Evolutionary conservation across 2,113 vertebrate species (phyloP).

Genomic region (Bolborhynchus lineola): DNA sequence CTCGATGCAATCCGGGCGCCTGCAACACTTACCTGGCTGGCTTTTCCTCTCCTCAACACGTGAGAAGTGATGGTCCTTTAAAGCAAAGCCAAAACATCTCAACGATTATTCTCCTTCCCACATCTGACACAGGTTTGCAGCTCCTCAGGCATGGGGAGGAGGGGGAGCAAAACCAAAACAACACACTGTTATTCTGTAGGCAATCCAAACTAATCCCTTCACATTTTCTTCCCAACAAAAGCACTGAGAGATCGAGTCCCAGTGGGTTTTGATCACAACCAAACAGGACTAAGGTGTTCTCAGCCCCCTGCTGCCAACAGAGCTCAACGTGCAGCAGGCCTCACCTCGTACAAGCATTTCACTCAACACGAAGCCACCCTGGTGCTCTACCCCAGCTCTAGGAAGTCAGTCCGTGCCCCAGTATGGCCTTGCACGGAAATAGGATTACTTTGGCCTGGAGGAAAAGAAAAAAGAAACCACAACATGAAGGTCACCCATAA

Average conservation of each 20-base stretch:
- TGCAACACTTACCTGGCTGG: slow-evolving; percentile 34
- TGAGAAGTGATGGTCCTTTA: not conserved
- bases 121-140: slow-evolving; percentile 26
- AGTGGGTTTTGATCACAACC: not conserved
- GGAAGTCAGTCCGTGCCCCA: not conserved
- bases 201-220: not conserved
- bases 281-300: not conserved
- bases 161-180: not conserved
- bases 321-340: slow-evolving; percentile 26
- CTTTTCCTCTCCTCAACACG: not conserved
- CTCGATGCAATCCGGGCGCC: not conserved
- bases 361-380: not conserved
- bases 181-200: not conserved
- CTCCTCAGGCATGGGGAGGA: slow-evolving; percentile 27
- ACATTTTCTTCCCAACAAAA: not conserved
- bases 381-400: slow-evolving; percentile 25
- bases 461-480: slow-evolving; percentile 57
- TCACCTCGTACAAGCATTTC: not conserved
- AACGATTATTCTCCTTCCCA: slow-evolving; percentile 2
- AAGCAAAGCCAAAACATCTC: slow-evolving; percentile 43
- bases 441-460: slow-evolving; percentile 50
- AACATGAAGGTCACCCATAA: slow-evolving; percentile 50
- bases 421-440: slow-evolving; percentile 22
- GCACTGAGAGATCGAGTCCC: not conserved
- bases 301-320: slow-evolving; percentile 7